A percentile compares a stretch with the other conserved stretches of the same genome.
Evolutionary conservation across 2,888 invertebrate species (phyloP).

Genomic region (Carabus problematicus): DNA sequence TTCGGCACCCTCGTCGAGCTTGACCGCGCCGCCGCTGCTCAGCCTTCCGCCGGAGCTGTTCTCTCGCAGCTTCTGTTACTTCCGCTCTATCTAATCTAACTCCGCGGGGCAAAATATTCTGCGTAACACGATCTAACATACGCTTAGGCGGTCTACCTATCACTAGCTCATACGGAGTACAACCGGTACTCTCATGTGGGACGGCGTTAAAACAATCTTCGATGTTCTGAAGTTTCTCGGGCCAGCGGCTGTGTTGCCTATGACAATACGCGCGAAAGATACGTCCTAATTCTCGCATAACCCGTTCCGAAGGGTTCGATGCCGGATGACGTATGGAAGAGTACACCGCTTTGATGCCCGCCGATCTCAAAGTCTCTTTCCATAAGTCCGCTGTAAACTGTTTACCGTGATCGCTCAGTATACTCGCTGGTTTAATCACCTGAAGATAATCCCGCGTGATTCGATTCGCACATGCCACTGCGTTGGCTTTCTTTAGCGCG

Average conservation of each 20-base stretch:
- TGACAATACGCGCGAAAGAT: no score
- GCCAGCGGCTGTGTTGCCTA: constrained; percentile 37
- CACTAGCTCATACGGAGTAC: no score
- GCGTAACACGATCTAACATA: background rate
- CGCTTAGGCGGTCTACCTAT: no score
- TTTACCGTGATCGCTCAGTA: constrained; percentile 40
- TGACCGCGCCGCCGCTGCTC: no score
- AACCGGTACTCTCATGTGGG: constrained; percentile 36
- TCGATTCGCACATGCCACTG: constrained; percentile 16
- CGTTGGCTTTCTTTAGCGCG: constrained; percentile 27
- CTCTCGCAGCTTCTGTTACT: background rate
- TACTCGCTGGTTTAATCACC: background rate
- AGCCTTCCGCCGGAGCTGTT: background rate
- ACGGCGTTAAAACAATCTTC: constrained; percentile 32
- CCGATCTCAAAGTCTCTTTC: constrained; percentile 3
- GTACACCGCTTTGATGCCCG: no score
- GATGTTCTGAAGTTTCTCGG: constrained; percentile 16
- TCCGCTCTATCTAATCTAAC: background rate
- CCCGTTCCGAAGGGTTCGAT: no score
- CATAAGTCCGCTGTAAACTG: constrained; percentile 34
- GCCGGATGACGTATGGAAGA: no score
- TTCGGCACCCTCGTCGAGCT: no score
- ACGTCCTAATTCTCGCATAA: constrained; percentile 39
- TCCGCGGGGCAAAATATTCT: background rate
- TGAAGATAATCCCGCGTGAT: no score